Evolutionary conservation across 2,797 vertebrate genomes (phyloP).

Genomic region (Pogoniulus pusillus): DNA sequence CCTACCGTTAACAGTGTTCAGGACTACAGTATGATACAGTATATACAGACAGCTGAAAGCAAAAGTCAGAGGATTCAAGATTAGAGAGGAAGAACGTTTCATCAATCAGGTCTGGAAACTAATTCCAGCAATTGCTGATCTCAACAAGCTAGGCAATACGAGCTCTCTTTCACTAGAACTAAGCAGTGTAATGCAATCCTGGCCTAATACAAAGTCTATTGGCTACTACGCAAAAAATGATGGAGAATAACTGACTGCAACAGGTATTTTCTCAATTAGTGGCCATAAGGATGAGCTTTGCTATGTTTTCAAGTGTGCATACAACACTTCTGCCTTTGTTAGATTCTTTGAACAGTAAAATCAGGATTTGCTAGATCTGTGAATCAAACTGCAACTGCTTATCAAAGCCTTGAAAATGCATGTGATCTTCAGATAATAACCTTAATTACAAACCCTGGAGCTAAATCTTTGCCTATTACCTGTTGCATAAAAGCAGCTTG

Average conservation of each 20-base stretch:
- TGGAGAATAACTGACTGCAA: constrained; percentile 52
- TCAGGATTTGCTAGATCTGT: constrained; percentile 52
- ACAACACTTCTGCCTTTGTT: constrained; percentile 44
- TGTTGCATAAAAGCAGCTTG: constrained; percentile 94
- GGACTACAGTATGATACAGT: constrained; percentile 78
- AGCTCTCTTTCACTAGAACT: constrained; percentile 63
- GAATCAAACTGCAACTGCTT: constrained; percentile 57
- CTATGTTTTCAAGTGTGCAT: constrained; percentile 66
- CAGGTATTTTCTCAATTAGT: constrained; percentile 63
- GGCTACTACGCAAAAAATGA: constrained; percentile 39
- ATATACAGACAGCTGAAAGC: constrained; percentile 75
- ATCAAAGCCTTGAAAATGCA: constrained; percentile 52
- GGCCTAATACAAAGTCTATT: constrained; percentile 52
- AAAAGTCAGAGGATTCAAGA: constrained; percentile 66
- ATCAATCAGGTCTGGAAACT: constrained; percentile 71
- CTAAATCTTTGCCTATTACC: constrained; percentile 90
- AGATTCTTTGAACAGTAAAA: constrained; percentile 62
- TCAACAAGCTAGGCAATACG: constrained; percentile 69
- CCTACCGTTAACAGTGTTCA: constrained; percentile 75
- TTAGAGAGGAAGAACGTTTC: constrained; percentile 62
- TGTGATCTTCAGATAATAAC: constrained; percentile 89
- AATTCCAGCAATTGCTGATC: constrained; percentile 67
- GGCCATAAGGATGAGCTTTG: constrained; percentile 62
- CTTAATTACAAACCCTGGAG: constrained; percentile 92
- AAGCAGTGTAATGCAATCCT: constrained; percentile 42